Evolutionary conservation across 2,113 vertebrate genomes (phyloP).

Genomic region (Brevimyrus niger): DNA sequence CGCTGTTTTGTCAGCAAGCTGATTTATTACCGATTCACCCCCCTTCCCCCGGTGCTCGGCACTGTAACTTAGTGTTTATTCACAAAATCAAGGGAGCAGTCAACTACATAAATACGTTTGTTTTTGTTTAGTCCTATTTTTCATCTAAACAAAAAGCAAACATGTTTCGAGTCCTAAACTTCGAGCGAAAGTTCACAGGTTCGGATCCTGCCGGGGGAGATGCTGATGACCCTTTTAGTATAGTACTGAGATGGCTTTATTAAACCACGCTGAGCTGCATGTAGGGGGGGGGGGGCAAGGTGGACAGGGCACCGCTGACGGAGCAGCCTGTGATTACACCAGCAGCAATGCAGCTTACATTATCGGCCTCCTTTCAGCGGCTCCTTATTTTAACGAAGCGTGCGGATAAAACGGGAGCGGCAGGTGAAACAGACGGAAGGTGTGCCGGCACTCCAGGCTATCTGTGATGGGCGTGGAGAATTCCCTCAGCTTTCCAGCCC

Average conservation of each 20-base stretch:
- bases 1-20: not conserved
- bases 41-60: not conserved
- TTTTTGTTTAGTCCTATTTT: not conserved
- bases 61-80: not conserved
- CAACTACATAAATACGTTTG: not conserved
- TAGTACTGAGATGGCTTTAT: not conserved
- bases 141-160: not conserved
- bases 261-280: not conserved
- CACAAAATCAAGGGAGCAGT: not conserved
- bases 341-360: not conserved
- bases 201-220: not conserved
- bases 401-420: not conserved
- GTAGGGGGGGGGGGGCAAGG: not conserved
- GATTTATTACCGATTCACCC: not conserved
- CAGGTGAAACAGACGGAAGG: not conserved
- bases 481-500: constrained; percentile 49
- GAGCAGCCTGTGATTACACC: not conserved
- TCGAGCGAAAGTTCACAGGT: not conserved
- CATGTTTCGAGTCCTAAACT: not conserved
- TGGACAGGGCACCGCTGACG: not conserved
- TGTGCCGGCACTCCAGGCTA: constrained; percentile 46
- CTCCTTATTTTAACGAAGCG: not conserved
- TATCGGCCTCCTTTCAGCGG: not conserved
- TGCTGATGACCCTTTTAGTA: not conserved
- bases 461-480: constrained; percentile 40